phyloP scores from a whole-genome alignment of 2,888 invertebrate genomes.

The Polydesmus complanatus region DNA sequence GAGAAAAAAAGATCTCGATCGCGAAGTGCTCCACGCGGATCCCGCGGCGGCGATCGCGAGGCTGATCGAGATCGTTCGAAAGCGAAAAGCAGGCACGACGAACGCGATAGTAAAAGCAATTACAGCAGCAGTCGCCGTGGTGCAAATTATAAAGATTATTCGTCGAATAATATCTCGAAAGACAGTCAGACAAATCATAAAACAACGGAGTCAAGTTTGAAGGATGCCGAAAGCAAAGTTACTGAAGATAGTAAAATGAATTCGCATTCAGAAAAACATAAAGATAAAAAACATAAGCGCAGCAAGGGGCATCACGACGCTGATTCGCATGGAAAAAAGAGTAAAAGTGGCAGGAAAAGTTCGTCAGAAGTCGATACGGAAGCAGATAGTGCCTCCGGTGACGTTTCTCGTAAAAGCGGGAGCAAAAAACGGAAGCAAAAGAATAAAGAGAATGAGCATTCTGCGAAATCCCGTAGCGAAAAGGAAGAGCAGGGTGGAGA shows the following conservation, averaged over 20 bases:
- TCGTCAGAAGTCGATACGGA: slow-evolving; percentile 16
- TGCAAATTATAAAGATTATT: background rate
- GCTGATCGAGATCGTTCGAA: background rate
- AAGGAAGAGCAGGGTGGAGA: slow-evolving; percentile 20
- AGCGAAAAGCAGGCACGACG: background rate
- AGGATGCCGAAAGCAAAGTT: background rate
- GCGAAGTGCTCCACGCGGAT: background rate
- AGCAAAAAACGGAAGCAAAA: slow-evolving; percentile 37
- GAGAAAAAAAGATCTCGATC: background rate
- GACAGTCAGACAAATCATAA: background rate
- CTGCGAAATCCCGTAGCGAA: slow-evolving; percentile 30
- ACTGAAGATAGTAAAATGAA: slow-evolving; percentile 1
- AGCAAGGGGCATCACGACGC: slow-evolving; percentile 23
- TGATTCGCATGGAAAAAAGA: slow-evolving; percentile 21
- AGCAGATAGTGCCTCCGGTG: slow-evolving; percentile 12
- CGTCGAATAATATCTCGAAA: background rate
- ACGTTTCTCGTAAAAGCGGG: slow-evolving; percentile 21
- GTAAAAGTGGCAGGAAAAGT: slow-evolving; percentile 21
- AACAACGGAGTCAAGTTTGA: background rate
- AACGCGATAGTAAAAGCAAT: background rate
- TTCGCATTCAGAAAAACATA: slow-evolving; percentile 5
- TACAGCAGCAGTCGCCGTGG: background rate
- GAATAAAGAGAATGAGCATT: slow-evolving; percentile 33
- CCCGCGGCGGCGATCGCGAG: background rate
- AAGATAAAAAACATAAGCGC: slow-evolving; percentile 22